These are phyloP conservation scores for Semnornis frantzii DNA, from an alignment of 2,113 vertebrate genomes.

Conservation along the genomic window DNA sequence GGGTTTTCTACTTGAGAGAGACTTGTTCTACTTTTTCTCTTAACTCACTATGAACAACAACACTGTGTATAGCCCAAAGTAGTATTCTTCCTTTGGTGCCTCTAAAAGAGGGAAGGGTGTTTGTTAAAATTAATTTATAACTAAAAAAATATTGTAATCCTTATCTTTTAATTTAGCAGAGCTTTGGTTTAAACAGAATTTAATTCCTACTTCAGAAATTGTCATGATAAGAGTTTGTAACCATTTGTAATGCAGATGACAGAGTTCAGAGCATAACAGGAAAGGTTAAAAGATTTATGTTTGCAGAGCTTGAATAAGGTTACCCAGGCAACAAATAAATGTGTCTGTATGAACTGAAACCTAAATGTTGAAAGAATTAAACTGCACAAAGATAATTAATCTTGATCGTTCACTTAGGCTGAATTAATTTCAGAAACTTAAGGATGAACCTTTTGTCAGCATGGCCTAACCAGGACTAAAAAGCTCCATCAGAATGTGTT, in stretches of 20 bases:
- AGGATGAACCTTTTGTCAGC: not conserved
- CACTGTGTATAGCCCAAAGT: not conserved
- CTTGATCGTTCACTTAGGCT: not conserved
- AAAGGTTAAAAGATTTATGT: not conserved
- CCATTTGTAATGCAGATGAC: not conserved
- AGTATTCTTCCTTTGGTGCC: not conserved
- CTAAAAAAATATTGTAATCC: too few relatives aligned
- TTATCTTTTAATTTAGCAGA: not conserved
- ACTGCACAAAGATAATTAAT: not conserved
- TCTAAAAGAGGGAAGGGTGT: not conserved
- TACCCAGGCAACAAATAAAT: not conserved
- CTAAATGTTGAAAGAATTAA: not conserved
- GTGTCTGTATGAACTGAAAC: not conserved
- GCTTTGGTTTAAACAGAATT: not conserved
- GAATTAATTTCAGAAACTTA: not conserved
- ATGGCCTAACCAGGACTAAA: not conserved
- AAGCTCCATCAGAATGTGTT: rapidly evolving
- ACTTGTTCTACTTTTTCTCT: not conserved
- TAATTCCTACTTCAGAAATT: not conserved
- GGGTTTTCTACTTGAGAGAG: not conserved
- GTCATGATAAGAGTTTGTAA: not conserved
- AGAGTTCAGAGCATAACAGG: not conserved
- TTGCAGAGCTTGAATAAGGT: not conserved
- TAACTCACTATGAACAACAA: not conserved
- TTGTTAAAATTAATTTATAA: not conserved